Evolutionary conservation across 2,113 vertebrate genomes (phyloP), one percentile per base, ranked within the genome.

Genomic region (Argyrosomus japonicus): DNA sequence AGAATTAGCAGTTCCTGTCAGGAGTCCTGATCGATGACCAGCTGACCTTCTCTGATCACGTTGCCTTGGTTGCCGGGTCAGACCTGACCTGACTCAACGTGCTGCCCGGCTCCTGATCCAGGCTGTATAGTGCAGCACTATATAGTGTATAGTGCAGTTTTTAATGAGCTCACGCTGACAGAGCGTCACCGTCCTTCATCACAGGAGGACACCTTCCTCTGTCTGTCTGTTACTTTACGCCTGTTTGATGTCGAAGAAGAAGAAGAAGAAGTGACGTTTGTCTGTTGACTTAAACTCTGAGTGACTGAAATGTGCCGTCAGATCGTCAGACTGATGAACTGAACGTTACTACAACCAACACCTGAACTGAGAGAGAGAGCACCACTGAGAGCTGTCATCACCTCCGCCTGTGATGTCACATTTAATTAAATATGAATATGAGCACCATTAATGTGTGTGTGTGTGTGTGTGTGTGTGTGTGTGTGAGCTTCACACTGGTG

Each of bases 331-430:
- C 58, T 36, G 0, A 21, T 14, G 50, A 3, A n/a, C 51, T n/a
- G 19, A 19, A 11, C 9, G 10, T 54, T 11, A 54, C 51, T 15
- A 15, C 25, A 27, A 27, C 25, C 25, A 27, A 27, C 27, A 29
- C 27, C 29, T 5, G 32, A 36, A 36, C 32, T 32, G 3, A 48
- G 6, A 5, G 13, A 11, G 65, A 14, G 71, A 43, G 62, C 36
- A 63, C 75, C 77, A 85, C 9, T 1, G 48, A 72, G 79, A 79
- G 65, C 83, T 81, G 81, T 68, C 86, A 72, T 60, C 80, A 69
- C 83, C 74, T 81, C 60, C 62, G 5, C 61, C 75, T 64, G 56
- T 47, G 54, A 72, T 36, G 36, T 78, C 81, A 58, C 1, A 23
- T 32, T 0, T 67, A 69, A 84, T 88, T 86, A 86, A 86, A 79